Conservation (phyloP, 2,113 vertebrate species). For the Myiagra hebetior region DNA sequence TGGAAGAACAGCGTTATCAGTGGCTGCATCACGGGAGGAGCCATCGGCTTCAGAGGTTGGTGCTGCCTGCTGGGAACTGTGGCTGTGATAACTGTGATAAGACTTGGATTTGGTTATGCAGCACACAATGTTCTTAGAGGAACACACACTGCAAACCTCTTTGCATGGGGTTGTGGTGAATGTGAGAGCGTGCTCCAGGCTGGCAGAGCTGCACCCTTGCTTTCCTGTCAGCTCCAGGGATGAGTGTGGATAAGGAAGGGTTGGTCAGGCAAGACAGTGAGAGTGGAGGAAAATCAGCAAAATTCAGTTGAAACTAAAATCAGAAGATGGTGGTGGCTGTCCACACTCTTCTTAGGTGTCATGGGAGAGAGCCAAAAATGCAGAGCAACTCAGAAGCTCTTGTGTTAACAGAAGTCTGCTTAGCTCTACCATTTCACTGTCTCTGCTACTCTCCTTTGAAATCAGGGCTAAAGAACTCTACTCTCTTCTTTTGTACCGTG, state of each 20-base stretch:
- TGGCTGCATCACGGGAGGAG: constrained; percentile 93
- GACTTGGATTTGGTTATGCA: background rate
- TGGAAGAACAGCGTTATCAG: constrained; percentile 97
- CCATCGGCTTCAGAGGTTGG: constrained; percentile 92
- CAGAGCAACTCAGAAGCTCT: background rate
- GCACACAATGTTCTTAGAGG: background rate
- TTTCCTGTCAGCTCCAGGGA: background rate
- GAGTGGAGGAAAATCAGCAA: background rate
- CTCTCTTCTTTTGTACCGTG: background rate
- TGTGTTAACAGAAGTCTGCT: background rate
- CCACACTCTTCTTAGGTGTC: background rate
- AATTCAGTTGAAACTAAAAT: background rate
- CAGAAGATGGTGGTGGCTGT: background rate
- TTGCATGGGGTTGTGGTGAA: background rate
- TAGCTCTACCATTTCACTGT: background rate
- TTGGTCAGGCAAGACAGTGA: background rate
- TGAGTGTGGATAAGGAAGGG: background rate
- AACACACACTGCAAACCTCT: background rate
- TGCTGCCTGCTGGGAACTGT: background rate
- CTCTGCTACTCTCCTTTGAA: background rate
- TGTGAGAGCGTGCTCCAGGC: background rate
- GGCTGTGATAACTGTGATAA: background rate
- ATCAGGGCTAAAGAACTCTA: background rate
- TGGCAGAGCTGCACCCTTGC: background rate
- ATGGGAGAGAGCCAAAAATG: background rate